Percentiles rank a stretch among this genome's conserved stretches.
These are phyloP conservation scores for Scotopteryx bipunctaria DNA, from an alignment of 2,888 invertebrate species.

Conservation along the genomic window DNA sequence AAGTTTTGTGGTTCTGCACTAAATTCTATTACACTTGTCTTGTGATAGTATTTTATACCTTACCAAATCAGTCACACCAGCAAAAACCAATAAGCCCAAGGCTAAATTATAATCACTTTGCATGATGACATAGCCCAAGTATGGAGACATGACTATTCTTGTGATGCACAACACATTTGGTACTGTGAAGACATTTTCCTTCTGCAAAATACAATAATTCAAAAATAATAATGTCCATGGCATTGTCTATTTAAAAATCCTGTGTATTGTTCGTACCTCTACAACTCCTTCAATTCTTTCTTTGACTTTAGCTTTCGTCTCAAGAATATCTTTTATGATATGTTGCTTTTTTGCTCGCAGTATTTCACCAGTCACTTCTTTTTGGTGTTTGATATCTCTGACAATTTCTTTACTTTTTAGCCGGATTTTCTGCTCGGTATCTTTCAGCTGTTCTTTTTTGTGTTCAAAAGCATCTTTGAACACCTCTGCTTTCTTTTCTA, in stretches of 20 bases:
- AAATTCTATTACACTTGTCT: background rate
- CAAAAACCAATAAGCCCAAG: slow-evolving; percentile 90
- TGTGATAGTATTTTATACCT: slow-evolving; percentile 41
- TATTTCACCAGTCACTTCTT: slow-evolving; percentile 68
- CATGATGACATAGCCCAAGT: slow-evolving; percentile 94
- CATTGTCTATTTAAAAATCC: no score
- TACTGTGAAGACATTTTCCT: slow-evolving; percentile 96
- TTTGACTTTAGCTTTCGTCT: slow-evolving; percentile 87
- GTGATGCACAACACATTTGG: slow-evolving; percentile 95
- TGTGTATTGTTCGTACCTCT: slow-evolving; percentile 85
- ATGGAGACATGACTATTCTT: slow-evolving; percentile 93
- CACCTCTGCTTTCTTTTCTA: slow-evolving; percentile 75
- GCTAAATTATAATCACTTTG: slow-evolving; percentile 91
- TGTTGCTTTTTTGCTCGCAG: slow-evolving; percentile 84
- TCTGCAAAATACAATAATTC: slow-evolving; percentile 58
- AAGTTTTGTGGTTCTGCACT: background rate
- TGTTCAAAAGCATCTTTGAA: slow-evolving; percentile 84
- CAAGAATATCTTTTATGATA: slow-evolving; percentile 87
- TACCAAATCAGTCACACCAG: slow-evolving; percentile 96
- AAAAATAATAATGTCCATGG: background rate
- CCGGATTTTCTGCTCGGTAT: slow-evolving; percentile 81
- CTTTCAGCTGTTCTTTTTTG: slow-evolving; percentile 84
- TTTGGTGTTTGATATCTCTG: slow-evolving; percentile 72
- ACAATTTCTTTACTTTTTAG: slow-evolving; percentile 71
- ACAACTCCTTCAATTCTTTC: slow-evolving; percentile 89